A percentile compares a stretch with the other conserved stretches of the same genome.
Conservation (phyloP, 2,888 invertebrate species). For the Rhimphoctona megacephalus region DNA sequence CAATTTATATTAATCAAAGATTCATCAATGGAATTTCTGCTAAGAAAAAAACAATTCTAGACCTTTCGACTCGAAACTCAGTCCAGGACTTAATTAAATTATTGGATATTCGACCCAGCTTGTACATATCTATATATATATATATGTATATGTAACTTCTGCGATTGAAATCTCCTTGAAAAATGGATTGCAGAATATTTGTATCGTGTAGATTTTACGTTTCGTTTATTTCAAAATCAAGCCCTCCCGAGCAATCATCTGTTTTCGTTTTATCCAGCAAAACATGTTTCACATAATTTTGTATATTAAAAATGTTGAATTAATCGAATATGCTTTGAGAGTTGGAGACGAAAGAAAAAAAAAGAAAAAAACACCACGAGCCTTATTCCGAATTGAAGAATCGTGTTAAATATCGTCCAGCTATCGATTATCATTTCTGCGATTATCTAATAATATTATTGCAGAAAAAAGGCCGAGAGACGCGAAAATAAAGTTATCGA, state of each 20-base stretch:
- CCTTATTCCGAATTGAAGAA: constrained; percentile 61
- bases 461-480: neutral
- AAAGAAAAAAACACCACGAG: constrained; percentile 55
- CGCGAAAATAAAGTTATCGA: neutral
- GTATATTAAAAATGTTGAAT: constrained; percentile 39
- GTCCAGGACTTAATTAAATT: neutral
- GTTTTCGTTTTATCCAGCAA: neutral
- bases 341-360: constrained; percentile 22
- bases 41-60: neutral
- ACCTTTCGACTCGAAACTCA: neutral
- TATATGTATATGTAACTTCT: no score
- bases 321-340: constrained; percentile 32
- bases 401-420: constrained; percentile 42
- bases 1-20: neutral
- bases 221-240: neutral
- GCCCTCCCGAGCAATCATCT: neutral
- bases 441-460: neutral
- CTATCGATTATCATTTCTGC: constrained; percentile 35
- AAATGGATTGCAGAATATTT: neutral
- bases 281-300: neutral
- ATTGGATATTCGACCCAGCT: neutral
- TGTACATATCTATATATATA: neutral
- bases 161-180: neutral
- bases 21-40: neutral
- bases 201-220: neutral